Conservation (phyloP, 2,113 vertebrate genomes). For the Cynocephalus volans region DNA sequence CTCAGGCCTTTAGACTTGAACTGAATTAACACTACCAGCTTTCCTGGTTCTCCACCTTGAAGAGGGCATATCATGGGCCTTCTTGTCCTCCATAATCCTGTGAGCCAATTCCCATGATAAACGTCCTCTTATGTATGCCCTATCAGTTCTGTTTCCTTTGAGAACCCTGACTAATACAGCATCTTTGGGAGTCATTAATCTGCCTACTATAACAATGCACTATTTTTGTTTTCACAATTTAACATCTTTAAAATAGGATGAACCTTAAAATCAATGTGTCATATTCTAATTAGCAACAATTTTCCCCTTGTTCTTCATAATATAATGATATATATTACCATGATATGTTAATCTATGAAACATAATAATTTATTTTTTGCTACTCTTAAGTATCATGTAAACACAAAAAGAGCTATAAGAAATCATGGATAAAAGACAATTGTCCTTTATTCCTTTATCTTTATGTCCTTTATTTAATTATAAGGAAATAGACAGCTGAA, state of each 20-base stretch:
- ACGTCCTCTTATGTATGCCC: not conserved
- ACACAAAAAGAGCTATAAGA: not conserved
- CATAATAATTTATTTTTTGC: constrained; percentile 13
- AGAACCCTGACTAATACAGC: not conserved
- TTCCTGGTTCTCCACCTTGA: not conserved
- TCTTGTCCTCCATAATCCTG: not conserved
- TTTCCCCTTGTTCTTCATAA: not conserved
- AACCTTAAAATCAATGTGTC: not conserved
- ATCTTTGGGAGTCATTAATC: not conserved
- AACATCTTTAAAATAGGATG: not conserved
- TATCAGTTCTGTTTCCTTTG: not conserved
- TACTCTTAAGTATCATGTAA: not conserved
- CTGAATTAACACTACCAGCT: not conserved
- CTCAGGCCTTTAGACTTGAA: not conserved
- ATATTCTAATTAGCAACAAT: not conserved
- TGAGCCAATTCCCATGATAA: not conserved
- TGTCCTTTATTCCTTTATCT: no score
- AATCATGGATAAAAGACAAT: constrained; percentile 24
- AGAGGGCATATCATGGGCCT: not conserved
- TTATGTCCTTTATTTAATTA: no score
- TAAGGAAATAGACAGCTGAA: not conserved
- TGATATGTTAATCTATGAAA: not conserved
- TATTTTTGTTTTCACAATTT: not conserved
- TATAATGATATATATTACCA: not conserved
- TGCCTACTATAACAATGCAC: not conserved